Base-by-base conservation (phyloP, 2,888 invertebrate genomes). In the Phengaris arion region DNA sequence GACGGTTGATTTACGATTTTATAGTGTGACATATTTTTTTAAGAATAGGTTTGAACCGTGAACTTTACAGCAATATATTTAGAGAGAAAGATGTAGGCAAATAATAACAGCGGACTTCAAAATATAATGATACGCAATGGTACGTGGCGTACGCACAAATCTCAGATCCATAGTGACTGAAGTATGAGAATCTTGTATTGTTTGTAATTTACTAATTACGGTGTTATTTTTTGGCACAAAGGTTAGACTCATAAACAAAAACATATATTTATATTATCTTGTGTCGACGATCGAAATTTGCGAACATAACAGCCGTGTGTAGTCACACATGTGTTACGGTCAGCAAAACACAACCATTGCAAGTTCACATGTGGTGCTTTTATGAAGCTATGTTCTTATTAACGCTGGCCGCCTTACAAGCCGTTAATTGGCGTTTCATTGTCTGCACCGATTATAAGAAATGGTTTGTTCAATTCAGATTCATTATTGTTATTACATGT, bases 291-390 rank as follows among this genome's bases (percentile, higher is more conserved):
- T 59, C 10, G 8, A 15, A 57, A 5, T 59, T 35, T 64, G 64
- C 64, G 48, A 69, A n/a, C 46, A 6, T 48, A 48, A 48, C 69
- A 84, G 85, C 86, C 85, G 83, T 85, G 81, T 81, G 83, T 81
- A 85, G 84, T 86, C 92, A 87, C 89, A 90, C 85, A 87, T 87
- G 86, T 86, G 82, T 84, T 82, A 82, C 81, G 81, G 86, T 88
- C 76, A 91, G 89, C 88, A 87, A 82, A 88, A 85, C 86, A 87
- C 87, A 86, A 87, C 89, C 83, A 83, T 83, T 82, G 81, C 82
- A 81, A 81, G 81, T 85, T 81, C 85, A 82, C 91, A 91, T 90
- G 90, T 92, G 91, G 89, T 90, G 90, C 91, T 92, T 91, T 92
- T 91, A 88, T 89, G 86, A 85, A 87, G 82, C 86, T 82, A 85